A percentile compares a stretch with the other conserved stretches of the same genome.
Evolutionary conservation across 2,888 invertebrate genomes (phyloP).

Genomic region (Spialia ferax): DNA sequence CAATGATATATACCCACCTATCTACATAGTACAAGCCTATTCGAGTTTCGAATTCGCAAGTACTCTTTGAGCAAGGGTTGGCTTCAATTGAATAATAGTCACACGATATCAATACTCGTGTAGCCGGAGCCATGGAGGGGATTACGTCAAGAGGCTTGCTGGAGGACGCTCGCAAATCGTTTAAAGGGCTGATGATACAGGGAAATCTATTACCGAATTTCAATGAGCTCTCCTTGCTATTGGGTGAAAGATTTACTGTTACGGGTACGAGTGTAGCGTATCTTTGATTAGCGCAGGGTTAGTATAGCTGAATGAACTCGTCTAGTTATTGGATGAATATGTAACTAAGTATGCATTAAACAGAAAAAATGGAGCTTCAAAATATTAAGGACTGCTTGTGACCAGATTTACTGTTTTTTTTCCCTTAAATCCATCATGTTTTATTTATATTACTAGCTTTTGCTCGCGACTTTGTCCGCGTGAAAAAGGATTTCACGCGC

Average conservation of each 20-base stretch:
- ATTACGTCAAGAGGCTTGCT: slow-evolving; percentile 33
- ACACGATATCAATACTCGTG: slow-evolving; percentile 36
- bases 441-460: too few relatives aligned
- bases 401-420: too few relatives aligned
- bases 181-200: background rate
- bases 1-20: background rate
- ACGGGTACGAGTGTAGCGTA: background rate
- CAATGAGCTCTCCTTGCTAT: background rate
- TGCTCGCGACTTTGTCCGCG: too few relatives aligned
- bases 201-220: slow-evolving; percentile 6
- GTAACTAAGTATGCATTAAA: too few relatives aligned
- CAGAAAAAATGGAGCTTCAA: too few relatives aligned
- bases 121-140: slow-evolving; percentile 23
- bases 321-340: too few relatives aligned
- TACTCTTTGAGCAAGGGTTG: slow-evolving; percentile 16
- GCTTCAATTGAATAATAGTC: slow-evolving; percentile 34
- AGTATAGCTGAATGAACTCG: too few relatives aligned
- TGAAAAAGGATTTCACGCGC: too few relatives aligned
- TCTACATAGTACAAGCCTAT: background rate
- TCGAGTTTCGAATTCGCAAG: slow-evolving; percentile 16
- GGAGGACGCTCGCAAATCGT: background rate
- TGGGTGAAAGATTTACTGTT: background rate
- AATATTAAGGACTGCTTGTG: too few relatives aligned
- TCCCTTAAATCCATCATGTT: too few relatives aligned
- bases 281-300: background rate